Base-by-base conservation (phyloP, 2,797 vertebrate species). In the Pelochelys cantorii region DNA sequence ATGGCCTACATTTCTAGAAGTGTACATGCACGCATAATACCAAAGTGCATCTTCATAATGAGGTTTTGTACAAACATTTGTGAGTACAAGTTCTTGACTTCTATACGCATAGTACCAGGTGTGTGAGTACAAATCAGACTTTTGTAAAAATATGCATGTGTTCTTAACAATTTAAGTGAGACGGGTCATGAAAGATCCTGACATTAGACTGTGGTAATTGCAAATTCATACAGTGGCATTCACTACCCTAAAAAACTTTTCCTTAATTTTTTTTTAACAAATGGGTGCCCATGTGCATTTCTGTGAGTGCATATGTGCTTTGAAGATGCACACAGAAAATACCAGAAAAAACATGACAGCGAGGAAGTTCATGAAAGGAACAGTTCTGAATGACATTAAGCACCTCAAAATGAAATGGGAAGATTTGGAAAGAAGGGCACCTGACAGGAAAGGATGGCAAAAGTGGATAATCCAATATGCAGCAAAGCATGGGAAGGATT, bases 91-190 rank as follows among this genome's bases (percentile, higher is more conserved):
- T 1, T 25, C 25, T 4, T 79, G 1, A 14, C 53, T 2, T 65
- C 42, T 48, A 48, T 48, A 48, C 4, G 42, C 42, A 27, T 10
- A 68, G 65, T 4, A 17, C n/a, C n/a, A 34, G 65, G n/a, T 34
- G 8, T 68, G n/a, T 68, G 18, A 68, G n/a, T 68, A 18, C 20
- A 90, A 31, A 90, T 78, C 9, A 81, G 77, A 53, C 84, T 3
- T 23, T 25, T 0, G 0, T 7, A 11, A 1, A 5, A 81, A 52
- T 4, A 25, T 86, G 7, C n/a, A 74, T 60, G n/a, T 11, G 22
- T 12, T 42, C 85, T 80, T 80, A 1, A 2, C 81, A 88, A 82
- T 3, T 3, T 82, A 20, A 48, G 7, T 68, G 81, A 20, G 34
- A 34, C 34, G 22, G 20, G 79, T 34, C 81, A 17, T 74, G 81